These are phyloP conservation scores for Lophochroa leadbeateri DNA, from an alignment of 2,113 vertebrate genomes.

Conservation along the genomic window DNA sequence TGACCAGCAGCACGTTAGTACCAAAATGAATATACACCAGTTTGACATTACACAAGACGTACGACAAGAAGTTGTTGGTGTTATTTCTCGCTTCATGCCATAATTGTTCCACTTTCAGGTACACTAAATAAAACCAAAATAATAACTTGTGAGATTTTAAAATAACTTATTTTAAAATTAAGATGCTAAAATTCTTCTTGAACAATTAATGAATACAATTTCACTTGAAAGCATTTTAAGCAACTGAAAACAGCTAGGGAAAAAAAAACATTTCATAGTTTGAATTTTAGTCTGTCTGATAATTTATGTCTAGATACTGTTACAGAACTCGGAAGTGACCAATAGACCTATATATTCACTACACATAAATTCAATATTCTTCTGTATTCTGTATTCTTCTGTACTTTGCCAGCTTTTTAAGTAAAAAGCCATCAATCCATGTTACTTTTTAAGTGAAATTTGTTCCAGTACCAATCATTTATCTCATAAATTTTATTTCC, in stretches of 20 bases:
- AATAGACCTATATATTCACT: neutral
- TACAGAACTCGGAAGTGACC: neutral
- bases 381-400: neutral
- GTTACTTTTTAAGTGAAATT: neutral
- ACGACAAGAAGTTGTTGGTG: neutral
- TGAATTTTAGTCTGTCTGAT: neutral
- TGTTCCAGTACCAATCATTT: neutral
- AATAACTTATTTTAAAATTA: slow-evolving; percentile 17
- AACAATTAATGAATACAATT: neutral
- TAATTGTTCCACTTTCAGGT: neutral
- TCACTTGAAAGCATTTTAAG: slow-evolving; percentile 21
- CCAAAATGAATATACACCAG: neutral
- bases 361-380: neutral
- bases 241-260: neutral
- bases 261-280: neutral
- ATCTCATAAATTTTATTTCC: neutral
- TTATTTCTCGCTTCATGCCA: neutral
- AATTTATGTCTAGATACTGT: neutral
- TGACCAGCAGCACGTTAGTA: neutral
- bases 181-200: slow-evolving; percentile 8
- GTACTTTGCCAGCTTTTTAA: neutral
- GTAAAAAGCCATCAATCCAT: neutral
- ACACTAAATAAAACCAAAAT: slow-evolving; percentile 1
- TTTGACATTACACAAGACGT: neutral
- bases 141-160: neutral